These are phyloP conservation scores for Pterophyllum scalare DNA, from an alignment of 2,113 vertebrate species.

Conservation along the genomic window DNA sequence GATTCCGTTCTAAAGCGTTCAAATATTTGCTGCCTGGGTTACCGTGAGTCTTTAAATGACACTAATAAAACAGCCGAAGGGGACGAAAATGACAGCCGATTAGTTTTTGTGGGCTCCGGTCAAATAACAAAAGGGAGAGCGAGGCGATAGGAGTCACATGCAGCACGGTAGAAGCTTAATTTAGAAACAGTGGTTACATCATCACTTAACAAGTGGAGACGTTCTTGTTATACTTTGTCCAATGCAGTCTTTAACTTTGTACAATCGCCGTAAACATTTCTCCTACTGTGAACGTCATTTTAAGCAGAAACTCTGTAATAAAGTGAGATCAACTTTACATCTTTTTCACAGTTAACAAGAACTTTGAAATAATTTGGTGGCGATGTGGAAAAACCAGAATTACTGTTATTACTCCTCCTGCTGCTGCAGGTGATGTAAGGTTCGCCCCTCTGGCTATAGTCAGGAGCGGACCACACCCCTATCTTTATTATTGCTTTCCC, in stretches of 20 bases:
- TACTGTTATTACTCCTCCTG: not conserved
- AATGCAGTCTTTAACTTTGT: not conserved
- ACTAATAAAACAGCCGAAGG: not conserved
- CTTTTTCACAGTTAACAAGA: not conserved
- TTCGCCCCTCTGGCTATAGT: constrained; percentile 6
- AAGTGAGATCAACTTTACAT: not conserved
- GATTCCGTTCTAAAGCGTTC: not conserved
- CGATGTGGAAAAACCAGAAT: not conserved
- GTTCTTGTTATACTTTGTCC: not conserved
- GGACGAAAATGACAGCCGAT: not conserved
- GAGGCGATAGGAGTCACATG: not conserved
- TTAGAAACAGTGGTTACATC: not conserved
- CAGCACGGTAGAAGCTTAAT: not conserved
- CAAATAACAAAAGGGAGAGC: not conserved
- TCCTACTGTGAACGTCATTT: not conserved
- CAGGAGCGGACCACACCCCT: constrained; percentile 41
- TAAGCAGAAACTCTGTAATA: not conserved
- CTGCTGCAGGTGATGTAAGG: not conserved
- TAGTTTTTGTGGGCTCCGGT: not conserved
- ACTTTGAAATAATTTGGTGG: not conserved
- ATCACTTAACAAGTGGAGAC: not conserved
- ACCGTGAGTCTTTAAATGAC: not conserved
- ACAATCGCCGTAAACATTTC: not conserved
- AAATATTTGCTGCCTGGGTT: not conserved
- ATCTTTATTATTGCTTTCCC: constrained; percentile 36